These are phyloP conservation scores for Atlantisia rogersi DNA, from an alignment of 2,113 vertebrate species.

Conservation along the genomic window DNA sequence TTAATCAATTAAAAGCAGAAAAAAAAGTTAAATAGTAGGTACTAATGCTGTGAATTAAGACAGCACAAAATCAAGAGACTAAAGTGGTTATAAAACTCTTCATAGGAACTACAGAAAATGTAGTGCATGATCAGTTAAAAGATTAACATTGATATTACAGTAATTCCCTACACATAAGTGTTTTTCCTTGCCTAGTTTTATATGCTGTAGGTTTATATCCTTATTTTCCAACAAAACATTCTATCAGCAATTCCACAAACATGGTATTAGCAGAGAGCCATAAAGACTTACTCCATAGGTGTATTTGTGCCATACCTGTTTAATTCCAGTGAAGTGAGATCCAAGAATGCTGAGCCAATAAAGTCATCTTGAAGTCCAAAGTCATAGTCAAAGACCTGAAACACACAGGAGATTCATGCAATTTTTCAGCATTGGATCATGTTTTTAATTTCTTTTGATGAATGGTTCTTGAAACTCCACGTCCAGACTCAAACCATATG, in stretches of 20 bases:
- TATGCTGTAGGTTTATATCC: neutral
- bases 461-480: neutral
- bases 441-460: neutral
- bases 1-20: neutral
- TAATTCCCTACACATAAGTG: neutral
- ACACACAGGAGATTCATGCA: neutral
- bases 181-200: neutral
- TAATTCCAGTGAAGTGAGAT: constrained; percentile 90
- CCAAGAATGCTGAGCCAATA: constrained; percentile 93
- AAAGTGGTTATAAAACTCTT: neutral
- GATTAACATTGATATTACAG: neutral
- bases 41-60: neutral
- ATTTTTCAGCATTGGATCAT: neutral
- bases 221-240: neutral
- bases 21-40: neutral
- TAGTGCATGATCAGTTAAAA: neutral
- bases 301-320: constrained; percentile 80
- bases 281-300: neutral
- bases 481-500: neutral
- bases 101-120: neutral
- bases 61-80: neutral
- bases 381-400: constrained; percentile 98
- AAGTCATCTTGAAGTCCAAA: constrained; percentile 99
- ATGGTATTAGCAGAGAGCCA: neutral
- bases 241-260: neutral